A percentile compares a stretch with the other conserved stretches of the same genome.
phyloP scores from a whole-genome alignment of 1,140 invertebrate genomes.

The Hesperophylax magnus region DNA sequence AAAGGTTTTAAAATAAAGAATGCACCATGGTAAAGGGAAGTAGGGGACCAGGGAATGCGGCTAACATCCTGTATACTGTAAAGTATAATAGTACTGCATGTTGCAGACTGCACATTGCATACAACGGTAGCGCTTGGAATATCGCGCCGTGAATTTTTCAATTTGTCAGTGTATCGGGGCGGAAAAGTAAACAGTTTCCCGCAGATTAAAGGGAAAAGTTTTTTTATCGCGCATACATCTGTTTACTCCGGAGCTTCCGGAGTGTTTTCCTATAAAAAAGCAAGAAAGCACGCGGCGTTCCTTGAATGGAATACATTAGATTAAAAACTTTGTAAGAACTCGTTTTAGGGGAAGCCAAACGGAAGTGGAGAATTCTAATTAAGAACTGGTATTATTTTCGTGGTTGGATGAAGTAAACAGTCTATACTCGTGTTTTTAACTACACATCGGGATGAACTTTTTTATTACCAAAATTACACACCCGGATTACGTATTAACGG shows the following conservation, averaged over 20 bases:
- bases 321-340: constrained; percentile 40
- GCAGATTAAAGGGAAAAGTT: constrained; percentile 47
- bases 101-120: not conserved
- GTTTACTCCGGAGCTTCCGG: constrained; percentile 44
- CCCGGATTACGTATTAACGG: too few relatives aligned
- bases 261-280: constrained; percentile 30
- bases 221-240: constrained; percentile 55
- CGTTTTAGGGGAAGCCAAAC: not conserved
- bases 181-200: constrained; percentile 43
- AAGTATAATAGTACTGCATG: too few relatives aligned
- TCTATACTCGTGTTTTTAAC: too few relatives aligned
- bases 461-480: too few relatives aligned
- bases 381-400: too few relatives aligned
- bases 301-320: constrained; percentile 49
- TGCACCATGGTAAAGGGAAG: not conserved
- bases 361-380: not conserved
- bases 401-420: too few relatives aligned
- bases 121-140: not conserved
- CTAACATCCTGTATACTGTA: too few relatives aligned
- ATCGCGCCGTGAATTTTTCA: constrained; percentile 33
- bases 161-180: constrained; percentile 44
- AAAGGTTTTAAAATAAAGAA: not conserved
- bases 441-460: too few relatives aligned
- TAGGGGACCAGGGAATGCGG: too few relatives aligned
- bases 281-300: constrained; percentile 19